These are phyloP conservation scores for Anolis carolinensis DNA, from an alignment of 2,113 vertebrate genomes.

Conservation along the genomic window DNA sequence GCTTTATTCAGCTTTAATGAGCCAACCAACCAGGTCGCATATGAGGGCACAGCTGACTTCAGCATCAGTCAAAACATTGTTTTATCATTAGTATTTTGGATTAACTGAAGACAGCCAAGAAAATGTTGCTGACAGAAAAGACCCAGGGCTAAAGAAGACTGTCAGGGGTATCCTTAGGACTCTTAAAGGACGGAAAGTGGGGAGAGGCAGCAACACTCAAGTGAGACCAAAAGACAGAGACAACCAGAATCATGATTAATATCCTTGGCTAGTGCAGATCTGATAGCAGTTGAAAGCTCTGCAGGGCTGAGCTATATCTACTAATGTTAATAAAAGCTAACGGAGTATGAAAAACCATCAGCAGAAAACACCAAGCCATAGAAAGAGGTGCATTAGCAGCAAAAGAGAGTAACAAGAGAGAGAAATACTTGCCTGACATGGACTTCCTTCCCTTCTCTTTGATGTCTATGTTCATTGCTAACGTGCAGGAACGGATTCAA, in stretches of 20 bases:
- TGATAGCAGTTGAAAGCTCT: slow-evolving; percentile 42
- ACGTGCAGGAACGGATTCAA: rapidly evolving
- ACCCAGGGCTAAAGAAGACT: slow-evolving; percentile 5
- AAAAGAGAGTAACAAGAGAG: background rate
- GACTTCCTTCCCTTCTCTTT: background rate
- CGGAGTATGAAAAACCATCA: slow-evolving; percentile 14
- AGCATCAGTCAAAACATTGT: background rate
- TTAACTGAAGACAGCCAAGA: background rate
- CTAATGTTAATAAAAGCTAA: slow-evolving; percentile 42
- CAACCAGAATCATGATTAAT: slow-evolving; percentile 29
- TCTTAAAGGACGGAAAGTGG: slow-evolving; percentile 18
- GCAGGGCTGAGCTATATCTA: slow-evolving; percentile 37
- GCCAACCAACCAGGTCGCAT: background rate
- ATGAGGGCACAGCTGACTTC: rapidly evolving
- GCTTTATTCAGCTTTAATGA: background rate
- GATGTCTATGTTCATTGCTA: background rate
- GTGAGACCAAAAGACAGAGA: slow-evolving; percentile 15
- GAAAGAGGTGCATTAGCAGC: slow-evolving; percentile 15
- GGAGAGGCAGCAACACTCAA: slow-evolving; percentile 9
- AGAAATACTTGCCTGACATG: background rate
- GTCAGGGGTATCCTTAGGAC: slow-evolving; percentile 9
- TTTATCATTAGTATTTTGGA: slow-evolving; percentile 22
- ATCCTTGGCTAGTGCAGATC: slow-evolving; percentile 33
- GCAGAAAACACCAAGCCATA: slow-evolving; percentile 12
- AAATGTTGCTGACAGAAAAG: slow-evolving; percentile 22